Evolutionary conservation across 1,140 invertebrate species (phyloP), one percentile per base, ranked within the genome.

Genomic region (Listronotus oregonensis): DNA sequence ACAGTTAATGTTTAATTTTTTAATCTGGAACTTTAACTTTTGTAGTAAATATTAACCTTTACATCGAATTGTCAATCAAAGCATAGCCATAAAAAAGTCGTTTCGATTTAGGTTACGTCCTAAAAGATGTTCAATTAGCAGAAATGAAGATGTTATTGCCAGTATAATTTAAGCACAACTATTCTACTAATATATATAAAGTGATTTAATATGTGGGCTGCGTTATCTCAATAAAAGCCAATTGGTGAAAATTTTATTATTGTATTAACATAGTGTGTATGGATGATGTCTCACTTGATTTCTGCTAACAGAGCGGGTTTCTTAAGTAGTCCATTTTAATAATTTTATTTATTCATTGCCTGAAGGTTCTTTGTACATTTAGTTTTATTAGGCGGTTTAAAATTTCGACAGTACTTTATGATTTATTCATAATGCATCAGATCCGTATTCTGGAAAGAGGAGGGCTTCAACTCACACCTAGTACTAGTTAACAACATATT

Each of bases 171-270:
- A 54, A 58, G 40, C 61, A 39, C 18, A 60, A 50, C 57, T 60
- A 60, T 47, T 49, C 27, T 49, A 60, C 57, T 51, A 52, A 64
- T 56, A 40, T 17, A 44, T 50, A 64, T 64, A 46, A 64, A 55
- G 55, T 51, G 63, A 65, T 49, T 58, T 65, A 65, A 65, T 58
- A 57, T 58, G 52, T 58, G 63, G 60, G 60, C 60, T 32, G 63
- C 32, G 44, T 58, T 65, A 57, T 54, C 17, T 65, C 55, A 65
- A 65, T 65, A 49, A 65, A 65, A 43, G 52, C 51, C 54, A 65
- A 65, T 55, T 55, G 52, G 52, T 55, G 52, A 55, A 55, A 55
- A 55, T 37, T 40, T 55, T 55, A 65, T 65, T 57, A 65, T 57
- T 27, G 40, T 54, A 55, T 52, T 63, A 63, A 34, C 40, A 55